phyloP scores from a whole-genome alignment of 2,113 vertebrate species.

The Malurus cyaneus region DNA sequence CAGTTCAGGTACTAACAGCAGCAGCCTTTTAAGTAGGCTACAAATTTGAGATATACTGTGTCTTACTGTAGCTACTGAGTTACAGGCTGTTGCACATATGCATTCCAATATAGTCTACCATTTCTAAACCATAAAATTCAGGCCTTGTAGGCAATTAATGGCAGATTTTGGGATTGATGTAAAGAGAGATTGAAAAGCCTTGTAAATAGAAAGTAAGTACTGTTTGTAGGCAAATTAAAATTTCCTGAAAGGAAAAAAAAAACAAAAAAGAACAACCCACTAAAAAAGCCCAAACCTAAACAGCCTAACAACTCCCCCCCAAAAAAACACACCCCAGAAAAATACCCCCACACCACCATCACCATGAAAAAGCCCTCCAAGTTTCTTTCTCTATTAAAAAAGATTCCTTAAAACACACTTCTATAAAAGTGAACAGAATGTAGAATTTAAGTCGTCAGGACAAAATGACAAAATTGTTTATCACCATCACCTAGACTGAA shows the following conservation, averaged over 20 bases:
- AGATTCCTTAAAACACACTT: neutral
- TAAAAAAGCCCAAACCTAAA: neutral
- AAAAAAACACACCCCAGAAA: rapidly evolving
- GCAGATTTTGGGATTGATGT: neutral
- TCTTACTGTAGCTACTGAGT: neutral
- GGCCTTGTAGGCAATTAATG: neutral
- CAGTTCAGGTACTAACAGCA: neutral
- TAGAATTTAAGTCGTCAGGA: neutral
- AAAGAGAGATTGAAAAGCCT: neutral
- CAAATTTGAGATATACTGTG: neutral
- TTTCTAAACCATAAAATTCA: neutral
- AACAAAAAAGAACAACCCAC: no score
- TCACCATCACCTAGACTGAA: neutral
- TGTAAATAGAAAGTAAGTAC: neutral
- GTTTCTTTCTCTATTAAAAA: neutral
- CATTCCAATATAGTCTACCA: neutral
- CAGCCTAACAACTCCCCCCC: no score
- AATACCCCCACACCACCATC: neutral
- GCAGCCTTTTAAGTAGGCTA: neutral
- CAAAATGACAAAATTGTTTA: neutral
- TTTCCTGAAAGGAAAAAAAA: neutral
- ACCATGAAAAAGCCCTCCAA: neutral
- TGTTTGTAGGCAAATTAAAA: neutral
- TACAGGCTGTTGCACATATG: neutral
- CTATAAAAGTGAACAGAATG: neutral